Evolutionary conservation across 1,140 invertebrate species (phyloP).

Genomic region (Meloidogyne floridensis): DNA sequence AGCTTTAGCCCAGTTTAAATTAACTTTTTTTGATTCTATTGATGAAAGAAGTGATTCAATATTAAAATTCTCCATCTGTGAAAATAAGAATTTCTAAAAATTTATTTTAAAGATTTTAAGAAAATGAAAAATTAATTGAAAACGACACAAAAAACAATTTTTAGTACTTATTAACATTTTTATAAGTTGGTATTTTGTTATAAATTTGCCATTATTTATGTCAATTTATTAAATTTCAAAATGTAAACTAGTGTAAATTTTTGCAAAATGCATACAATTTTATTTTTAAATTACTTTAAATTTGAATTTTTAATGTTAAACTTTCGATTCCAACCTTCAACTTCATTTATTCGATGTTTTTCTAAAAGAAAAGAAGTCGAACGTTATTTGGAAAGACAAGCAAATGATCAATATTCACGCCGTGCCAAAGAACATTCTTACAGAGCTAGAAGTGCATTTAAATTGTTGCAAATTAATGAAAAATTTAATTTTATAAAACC

Average conservation of each 20-base stretch:
- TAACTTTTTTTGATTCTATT: slow-evolving; percentile 8
- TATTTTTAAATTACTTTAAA: no score
- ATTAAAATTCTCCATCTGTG: background rate
- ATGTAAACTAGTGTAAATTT: no score
- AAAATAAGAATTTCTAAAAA: background rate
- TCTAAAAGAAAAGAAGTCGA: slow-evolving; percentile 18
- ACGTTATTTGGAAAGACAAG: slow-evolving; percentile 38
- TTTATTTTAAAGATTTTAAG: no score
- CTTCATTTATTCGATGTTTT: background rate
- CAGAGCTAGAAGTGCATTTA: slow-evolving; percentile 90
- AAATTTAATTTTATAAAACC: slow-evolving; percentile 78
- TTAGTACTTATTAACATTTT: no score
- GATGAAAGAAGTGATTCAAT: background rate
- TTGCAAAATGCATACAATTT: no score
- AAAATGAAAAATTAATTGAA: no score
- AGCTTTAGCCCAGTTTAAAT: background rate
- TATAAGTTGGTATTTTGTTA: no score
- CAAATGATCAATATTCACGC: slow-evolving; percentile 37
- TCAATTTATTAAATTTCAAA: no score
- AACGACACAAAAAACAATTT: no score
- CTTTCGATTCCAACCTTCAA: background rate
- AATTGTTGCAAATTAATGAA: slow-evolving; percentile 90
- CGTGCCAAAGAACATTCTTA: slow-evolving; percentile 65
- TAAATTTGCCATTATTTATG: no score
- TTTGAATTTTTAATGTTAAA: background rate